Evolutionary conservation across 1,140 invertebrate species (phyloP).

Genomic region (Bombus soroeensis): DNA sequence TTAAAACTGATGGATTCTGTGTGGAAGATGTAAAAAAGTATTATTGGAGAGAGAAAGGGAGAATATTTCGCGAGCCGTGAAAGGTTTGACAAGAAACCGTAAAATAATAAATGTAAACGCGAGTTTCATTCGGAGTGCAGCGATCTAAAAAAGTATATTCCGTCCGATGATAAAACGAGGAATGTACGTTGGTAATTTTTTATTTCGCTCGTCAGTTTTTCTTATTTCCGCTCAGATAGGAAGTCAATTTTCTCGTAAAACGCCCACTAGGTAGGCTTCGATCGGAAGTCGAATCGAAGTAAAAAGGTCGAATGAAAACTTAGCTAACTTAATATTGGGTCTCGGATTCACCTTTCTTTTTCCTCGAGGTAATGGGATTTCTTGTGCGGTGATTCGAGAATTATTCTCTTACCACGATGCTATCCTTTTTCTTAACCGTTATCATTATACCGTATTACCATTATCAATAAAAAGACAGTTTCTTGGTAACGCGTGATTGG

Average conservation of each 20-base stretch:
- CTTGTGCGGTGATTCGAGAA: conserved; percentile 78
- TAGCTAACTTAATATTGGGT: conserved; percentile 79
- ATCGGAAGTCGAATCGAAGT: conserved; percentile 77
- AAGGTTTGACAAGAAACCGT: neutral
- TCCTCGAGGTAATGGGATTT: conserved; percentile 78
- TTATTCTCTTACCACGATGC: conserved; percentile 74
- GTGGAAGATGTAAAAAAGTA: too few species aligned
- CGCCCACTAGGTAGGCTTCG: conserved; percentile 62
- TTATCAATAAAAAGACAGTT: too few species aligned
- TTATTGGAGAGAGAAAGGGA: too few species aligned
- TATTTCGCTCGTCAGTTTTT: conserved; percentile 45
- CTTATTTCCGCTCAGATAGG: conserved; percentile 58
- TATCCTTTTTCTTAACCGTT: conserved; percentile 62
- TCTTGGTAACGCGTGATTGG: too few species aligned
- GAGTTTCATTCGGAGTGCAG: neutral
- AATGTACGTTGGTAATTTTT: conserved; percentile 32
- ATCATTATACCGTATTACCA: conserved; percentile 45
- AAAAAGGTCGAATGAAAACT: conserved; percentile 81
- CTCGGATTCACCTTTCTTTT: conserved; percentile 75
- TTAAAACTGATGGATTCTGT: too few species aligned
- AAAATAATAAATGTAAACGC: neutral
- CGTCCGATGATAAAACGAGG: neutral
- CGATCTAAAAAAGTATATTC: neutral
- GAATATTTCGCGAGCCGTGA: too few species aligned
- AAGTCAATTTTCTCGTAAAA: conserved; percentile 65